Conservation (phyloP, 2,113 vertebrate species). For the Globicephala melas region DNA sequence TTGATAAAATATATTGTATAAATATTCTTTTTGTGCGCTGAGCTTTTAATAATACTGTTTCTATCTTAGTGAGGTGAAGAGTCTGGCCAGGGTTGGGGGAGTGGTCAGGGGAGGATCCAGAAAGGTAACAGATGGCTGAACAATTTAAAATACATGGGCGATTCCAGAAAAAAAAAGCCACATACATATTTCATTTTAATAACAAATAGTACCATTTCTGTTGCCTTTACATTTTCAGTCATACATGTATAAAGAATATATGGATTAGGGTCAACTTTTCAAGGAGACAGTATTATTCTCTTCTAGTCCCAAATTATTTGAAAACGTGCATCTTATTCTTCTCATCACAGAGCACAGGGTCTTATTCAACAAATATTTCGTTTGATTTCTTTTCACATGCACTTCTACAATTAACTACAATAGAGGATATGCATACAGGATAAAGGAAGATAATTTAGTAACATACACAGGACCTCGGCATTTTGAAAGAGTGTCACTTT, state of each 20-base stretch:
- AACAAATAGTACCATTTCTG: neutral
- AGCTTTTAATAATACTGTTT: neutral
- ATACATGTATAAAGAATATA: neutral
- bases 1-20: neutral
- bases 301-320: neutral
- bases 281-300: neutral
- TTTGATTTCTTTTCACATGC: neutral
- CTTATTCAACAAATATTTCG: neutral
- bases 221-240: neutral
- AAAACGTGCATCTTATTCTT: neutral
- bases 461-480: neutral
- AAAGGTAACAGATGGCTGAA: neutral
- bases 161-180: neutral
- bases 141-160: neutral
- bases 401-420: neutral
- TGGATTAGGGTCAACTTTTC: neutral
- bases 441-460: neutral
- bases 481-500: neutral
- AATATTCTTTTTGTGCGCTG: neutral
- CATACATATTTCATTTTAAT: neutral
- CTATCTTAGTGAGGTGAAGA: neutral
- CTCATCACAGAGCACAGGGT: neutral
- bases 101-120: neutral
- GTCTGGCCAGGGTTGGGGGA: neutral
- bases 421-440: neutral